Conservation (phyloP, 2,888 invertebrate species). For the Sarcophaga rosellei region DNA sequence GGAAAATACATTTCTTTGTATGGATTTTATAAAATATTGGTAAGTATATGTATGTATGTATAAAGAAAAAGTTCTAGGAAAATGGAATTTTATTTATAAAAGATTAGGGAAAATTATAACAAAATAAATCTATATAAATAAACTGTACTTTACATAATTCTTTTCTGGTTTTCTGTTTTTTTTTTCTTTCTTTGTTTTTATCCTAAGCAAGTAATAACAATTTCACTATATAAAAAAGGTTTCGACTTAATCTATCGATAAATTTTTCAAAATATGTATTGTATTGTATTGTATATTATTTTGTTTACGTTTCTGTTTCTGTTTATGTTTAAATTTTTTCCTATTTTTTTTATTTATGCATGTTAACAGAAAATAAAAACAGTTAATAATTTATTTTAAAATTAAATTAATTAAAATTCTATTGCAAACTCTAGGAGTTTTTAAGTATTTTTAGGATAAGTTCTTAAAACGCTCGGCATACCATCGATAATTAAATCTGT, state of each 20-base stretch:
- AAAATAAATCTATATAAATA: slow-evolving; percentile 41
- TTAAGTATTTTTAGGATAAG: slow-evolving; percentile 12
- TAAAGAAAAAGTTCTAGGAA: background rate
- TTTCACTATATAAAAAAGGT: slow-evolving; percentile 60
- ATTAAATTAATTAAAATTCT: slow-evolving; percentile 18
- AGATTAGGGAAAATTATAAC: slow-evolving; percentile 9
- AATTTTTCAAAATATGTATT: slow-evolving; percentile 4
- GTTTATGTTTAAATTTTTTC: background rate
- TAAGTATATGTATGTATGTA: background rate
- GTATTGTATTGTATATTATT: slow-evolving; percentile 11
- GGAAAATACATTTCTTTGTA: no score
- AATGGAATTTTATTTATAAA: background rate
- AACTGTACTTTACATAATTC: slow-evolving; percentile 29
- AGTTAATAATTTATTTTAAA: slow-evolving; percentile 44
- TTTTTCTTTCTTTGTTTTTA: background rate
- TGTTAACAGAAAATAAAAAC: slow-evolving; percentile 57
- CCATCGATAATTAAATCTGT: no score
- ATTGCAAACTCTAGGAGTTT: slow-evolving; percentile 51
- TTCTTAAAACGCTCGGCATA: no score
- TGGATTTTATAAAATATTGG: background rate
- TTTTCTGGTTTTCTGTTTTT: background rate
- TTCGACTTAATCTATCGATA: slow-evolving; percentile 50
- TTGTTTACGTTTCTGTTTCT: background rate
- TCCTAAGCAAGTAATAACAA: slow-evolving; percentile 65
- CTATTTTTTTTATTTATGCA: slow-evolving; percentile 6